Evolutionary conservation across 2,113 vertebrate genomes (phyloP).

Genomic region (Morone chrysops): DNA sequence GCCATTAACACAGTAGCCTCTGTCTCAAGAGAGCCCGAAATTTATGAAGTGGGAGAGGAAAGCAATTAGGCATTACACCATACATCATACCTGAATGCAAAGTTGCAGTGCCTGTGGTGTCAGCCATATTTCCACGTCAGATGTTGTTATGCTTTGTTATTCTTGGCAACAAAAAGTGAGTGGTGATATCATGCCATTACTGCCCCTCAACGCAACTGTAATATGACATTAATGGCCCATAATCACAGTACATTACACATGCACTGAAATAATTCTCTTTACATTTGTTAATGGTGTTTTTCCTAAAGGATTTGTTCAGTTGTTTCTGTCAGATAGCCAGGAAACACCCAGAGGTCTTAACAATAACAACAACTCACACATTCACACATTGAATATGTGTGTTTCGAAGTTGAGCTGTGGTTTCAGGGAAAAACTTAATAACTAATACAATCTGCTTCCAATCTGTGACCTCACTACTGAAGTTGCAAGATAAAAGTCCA

Average conservation of each 20-base stretch:
- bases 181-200: constrained; percentile 61
- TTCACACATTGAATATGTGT: neutral
- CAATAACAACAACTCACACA: constrained; percentile 28
- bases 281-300: constrained; percentile 47
- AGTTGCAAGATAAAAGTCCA: constrained; percentile 58
- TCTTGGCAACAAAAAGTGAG: constrained; percentile 65
- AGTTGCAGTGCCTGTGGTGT: constrained; percentile 40
- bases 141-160: constrained; percentile 66
- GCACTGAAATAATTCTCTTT: constrained; percentile 52
- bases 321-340: constrained; percentile 53
- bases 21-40: constrained; percentile 57
- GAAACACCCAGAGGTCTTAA: constrained; percentile 32
- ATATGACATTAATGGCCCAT: constrained; percentile 67
- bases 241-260: constrained; percentile 68
- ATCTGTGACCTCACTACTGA: constrained; percentile 47
- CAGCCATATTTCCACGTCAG: constrained; percentile 61
- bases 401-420: constrained; percentile 42
- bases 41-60: constrained; percentile 56
- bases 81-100: constrained; percentile 67
- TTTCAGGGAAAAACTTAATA: constrained; percentile 52
- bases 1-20: constrained; percentile 61
- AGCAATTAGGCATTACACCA: constrained; percentile 58
- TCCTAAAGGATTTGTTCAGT: constrained; percentile 12
- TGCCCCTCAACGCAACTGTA: constrained; percentile 47
- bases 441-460: constrained; percentile 55